Percentiles rank a stretch among this genome's conserved stretches.
phyloP scores from a whole-genome alignment of 92 coral and sea anemone genomes.

The Muricea muricata region DNA sequence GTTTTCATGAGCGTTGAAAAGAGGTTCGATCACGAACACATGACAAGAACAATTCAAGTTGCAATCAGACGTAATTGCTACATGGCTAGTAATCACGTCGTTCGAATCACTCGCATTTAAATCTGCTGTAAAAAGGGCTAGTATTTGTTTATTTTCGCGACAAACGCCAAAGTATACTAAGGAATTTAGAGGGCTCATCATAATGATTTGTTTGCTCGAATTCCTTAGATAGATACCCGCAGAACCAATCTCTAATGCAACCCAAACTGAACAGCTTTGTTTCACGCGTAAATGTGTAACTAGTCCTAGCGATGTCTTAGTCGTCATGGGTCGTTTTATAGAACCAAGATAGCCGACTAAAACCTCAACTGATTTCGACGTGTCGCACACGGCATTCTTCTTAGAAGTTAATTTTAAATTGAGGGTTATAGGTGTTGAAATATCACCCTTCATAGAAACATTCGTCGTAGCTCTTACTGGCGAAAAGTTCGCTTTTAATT shows the following conservation, averaged over 20 bases:
- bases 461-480: conserved; percentile 59
- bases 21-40: conserved; percentile 87
- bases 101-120: conserved; percentile 49
- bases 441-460: conserved; percentile 68
- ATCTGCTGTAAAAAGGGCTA: conserved; percentile 92
- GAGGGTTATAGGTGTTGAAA: conserved; percentile 43
- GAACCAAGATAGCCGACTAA: conserved; percentile 97
- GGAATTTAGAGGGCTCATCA: conserved; percentile 83
- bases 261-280: conserved; percentile 73
- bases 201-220: conserved; percentile 69
- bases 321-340: conserved; percentile 80
- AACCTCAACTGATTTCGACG: conserved; percentile 63
- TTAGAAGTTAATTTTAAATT: conserved; percentile 29
- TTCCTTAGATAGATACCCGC: conserved; percentile 77
- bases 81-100: conserved; percentile 63
- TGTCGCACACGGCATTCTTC: conserved; percentile 29
- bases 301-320: conserved; percentile 73
- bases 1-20: conserved; percentile 66
- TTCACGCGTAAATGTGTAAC: conserved; percentile 90
- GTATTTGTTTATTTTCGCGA: conserved; percentile 87
- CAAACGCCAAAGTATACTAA: conserved; percentile 90
- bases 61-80: conserved; percentile 58
- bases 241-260: conserved; percentile 78
- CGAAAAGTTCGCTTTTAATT: conserved; percentile 81
- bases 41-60: conserved; percentile 89